Evolutionary conservation across 1,140 invertebrate species (phyloP), one percentile per base, ranked within the genome.

Genomic region (Penaeus japonicus): DNA sequence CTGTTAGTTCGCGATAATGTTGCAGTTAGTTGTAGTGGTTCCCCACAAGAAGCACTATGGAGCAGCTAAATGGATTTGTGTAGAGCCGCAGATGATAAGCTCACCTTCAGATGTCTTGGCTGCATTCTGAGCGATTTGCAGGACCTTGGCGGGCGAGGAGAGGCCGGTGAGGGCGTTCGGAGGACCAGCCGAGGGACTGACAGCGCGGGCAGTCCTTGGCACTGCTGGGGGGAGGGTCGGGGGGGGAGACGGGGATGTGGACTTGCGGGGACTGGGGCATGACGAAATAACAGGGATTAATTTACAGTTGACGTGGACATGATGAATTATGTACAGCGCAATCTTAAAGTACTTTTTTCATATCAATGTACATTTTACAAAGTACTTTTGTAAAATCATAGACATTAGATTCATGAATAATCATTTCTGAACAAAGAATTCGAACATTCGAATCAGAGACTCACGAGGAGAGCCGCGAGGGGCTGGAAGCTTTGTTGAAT

Each of bases 41-140:
- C 12, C 10, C 65, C 15, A 27, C 12, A 10, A n/a, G 7, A 27
- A 17, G 32, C 65, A 73, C 32, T 32, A 17, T 15, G 3, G 17
- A 27, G 24, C 15, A 17, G 32, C n/a, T 27, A 7, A 15, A 17
- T 15, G 17, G 24, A 73, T 32, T 73, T 27, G 7, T 15, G 65
- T 17, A 73, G 17, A 27, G 17, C 10, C 17, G 32, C 47, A 47
- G 5, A 47, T 47, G 30, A 5, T 39, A 53, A 24, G 73, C 84
- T 75, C 39, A 90, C 90, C 90, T 89, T 90, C 90, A 22, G 90
- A 85, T 39, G 27, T 90, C 57, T 89, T 89, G 80, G 82, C 82
- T 54, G 87, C 70, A 54, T 84, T 89, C 82, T 90, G 89, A 59
- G 90, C 82, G 82, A 89, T 84, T 75, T 88, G 88, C 7, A 89